Percentiles rank a stretch among this genome's conserved stretches.
Evolutionary conservation across 2,113 vertebrate genomes (phyloP).

Genomic region (Rhabdornis inornatus): DNA sequence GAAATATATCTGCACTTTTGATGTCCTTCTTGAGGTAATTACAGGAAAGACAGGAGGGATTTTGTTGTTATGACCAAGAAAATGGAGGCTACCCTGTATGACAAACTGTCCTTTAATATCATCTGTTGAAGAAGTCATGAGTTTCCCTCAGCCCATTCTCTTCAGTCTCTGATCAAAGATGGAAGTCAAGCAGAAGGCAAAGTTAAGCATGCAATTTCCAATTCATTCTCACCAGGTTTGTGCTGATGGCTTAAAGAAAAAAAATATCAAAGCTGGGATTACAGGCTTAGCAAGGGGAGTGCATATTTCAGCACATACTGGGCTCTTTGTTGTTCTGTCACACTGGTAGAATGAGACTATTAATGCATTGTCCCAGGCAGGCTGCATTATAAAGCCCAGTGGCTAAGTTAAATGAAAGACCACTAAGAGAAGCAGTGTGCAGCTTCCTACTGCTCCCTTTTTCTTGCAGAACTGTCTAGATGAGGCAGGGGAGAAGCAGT

Average conservation of each 20-base stretch:
- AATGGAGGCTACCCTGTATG: background rate
- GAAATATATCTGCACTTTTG: background rate
- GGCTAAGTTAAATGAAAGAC: conserved; percentile 33
- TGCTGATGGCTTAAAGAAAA: conserved; percentile 6
- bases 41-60: background rate
- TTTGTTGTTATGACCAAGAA: background rate
- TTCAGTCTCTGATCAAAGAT: conserved; percentile 27
- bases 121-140: background rate
- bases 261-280: conserved; percentile 29
- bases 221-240: conserved; percentile 20
- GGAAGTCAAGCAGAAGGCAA: background rate
- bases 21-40: background rate
- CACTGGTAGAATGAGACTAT: conserved; percentile 43
- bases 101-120: background rate
- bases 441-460: background rate
- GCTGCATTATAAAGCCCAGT: conserved; percentile 20
- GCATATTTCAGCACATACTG: conserved; percentile 55
- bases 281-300: conserved; percentile 40
- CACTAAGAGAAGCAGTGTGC: background rate
- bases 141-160: background rate
- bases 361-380: conserved; percentile 33
- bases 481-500: background rate
- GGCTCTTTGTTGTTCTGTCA: conserved; percentile 56
- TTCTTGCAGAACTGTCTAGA: background rate
- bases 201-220: background rate